Percentiles rank a stretch among this genome's conserved stretches.
These are phyloP conservation scores for Phragmatobia fuliginosa DNA, from an alignment of 2,888 invertebrate species.

Conservation along the genomic window DNA sequence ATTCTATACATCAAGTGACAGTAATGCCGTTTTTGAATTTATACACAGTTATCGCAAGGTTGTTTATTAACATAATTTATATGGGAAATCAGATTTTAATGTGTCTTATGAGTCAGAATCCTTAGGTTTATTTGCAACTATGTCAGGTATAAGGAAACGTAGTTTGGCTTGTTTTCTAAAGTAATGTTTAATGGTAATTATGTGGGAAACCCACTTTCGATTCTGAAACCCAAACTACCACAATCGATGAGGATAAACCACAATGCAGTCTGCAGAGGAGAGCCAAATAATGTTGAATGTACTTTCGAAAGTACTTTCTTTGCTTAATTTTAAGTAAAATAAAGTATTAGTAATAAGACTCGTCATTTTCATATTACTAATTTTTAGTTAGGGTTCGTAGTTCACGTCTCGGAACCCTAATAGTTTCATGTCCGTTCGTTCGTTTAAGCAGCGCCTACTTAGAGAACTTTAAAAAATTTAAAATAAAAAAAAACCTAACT, in stretches of 20 bases:
- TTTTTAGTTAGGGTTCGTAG: too few relatives aligned
- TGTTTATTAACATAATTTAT: conserved; percentile 13
- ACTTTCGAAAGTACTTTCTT: neutral
- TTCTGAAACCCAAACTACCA: neutral
- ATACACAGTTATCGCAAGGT: conserved; percentile 10
- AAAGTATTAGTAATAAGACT: too few relatives aligned
- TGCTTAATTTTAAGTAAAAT: too few relatives aligned
- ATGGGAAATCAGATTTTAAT: conserved; percentile 1
- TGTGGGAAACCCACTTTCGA: neutral
- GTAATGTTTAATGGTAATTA: neutral
- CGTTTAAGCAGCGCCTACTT: too few relatives aligned
- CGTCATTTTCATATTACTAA: too few relatives aligned
- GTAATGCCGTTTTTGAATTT: conserved; percentile 18
- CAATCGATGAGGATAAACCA: neutral
- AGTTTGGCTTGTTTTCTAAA: neutral
- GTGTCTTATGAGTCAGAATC: neutral
- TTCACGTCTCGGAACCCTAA: too few relatives aligned
- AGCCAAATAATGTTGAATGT: neutral
- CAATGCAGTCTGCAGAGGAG: neutral
- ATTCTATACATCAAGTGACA: conserved; percentile 13
- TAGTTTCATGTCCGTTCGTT: too few relatives aligned
- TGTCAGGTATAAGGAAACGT: neutral
- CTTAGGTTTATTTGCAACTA: neutral
- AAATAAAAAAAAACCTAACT: too few relatives aligned
- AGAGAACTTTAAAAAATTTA: too few relatives aligned